A percentile compares a stretch with the other conserved stretches of the same genome.
These are phyloP conservation scores for Cynodonichthys magdalenae DNA, from an alignment of 2,797 vertebrate species.

Conservation along the genomic window DNA sequence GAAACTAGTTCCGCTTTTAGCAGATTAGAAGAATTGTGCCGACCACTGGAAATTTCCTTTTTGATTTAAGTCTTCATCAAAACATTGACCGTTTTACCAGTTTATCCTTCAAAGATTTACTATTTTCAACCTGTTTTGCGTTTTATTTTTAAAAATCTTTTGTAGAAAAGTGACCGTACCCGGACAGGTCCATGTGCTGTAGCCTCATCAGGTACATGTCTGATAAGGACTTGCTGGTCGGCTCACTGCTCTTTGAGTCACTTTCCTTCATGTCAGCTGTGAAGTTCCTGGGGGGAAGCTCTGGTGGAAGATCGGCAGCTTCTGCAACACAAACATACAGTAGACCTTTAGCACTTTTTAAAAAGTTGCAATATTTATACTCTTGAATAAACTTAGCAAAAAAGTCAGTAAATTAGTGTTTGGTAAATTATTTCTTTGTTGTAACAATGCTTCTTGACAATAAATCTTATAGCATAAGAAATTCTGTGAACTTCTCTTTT, in stretches of 20 bases:
- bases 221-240: constrained; percentile 73
- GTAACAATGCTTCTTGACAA: no score
- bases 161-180: constrained; percentile 73
- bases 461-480: no score
- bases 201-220: constrained; percentile 87
- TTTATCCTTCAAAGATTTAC: neutral
- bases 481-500: no score
- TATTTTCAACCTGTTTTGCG: neutral
- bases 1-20: no score
- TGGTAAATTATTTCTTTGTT: no score
- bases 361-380: neutral
- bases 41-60: no score
- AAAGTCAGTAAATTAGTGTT: no score
- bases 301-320: constrained; percentile 75
- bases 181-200: constrained; percentile 87
- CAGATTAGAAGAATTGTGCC: no score
- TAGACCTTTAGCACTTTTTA: neutral
- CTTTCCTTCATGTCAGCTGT: constrained; percentile 84
- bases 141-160: neutral
- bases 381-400: no score
- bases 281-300: constrained; percentile 90
- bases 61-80: no score
- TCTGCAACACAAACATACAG: constrained; percentile 70
- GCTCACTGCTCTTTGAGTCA: constrained; percentile 70
- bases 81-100: neutral